Conservation (phyloP, 2,888 invertebrate genomes). For the Acheta domesticus region DNA sequence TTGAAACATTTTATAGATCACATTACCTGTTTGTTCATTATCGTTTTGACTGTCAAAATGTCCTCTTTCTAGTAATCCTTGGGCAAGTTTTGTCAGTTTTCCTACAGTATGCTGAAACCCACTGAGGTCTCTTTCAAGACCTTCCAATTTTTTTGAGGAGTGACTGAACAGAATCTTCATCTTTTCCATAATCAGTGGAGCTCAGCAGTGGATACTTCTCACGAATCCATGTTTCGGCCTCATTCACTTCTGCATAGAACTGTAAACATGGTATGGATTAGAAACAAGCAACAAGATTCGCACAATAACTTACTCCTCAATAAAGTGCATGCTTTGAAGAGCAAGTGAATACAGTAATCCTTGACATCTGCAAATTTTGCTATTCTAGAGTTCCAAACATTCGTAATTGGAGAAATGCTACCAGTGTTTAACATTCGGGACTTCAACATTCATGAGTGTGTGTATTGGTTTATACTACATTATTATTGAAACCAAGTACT, state of each 20-base stretch:
- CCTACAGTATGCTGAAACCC: constrained; percentile 71
- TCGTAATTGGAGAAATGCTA: too few relatives aligned
- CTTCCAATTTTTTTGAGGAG: constrained; percentile 81
- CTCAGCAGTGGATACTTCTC: constrained; percentile 75
- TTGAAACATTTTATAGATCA: too few relatives aligned
- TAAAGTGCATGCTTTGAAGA: not conserved
- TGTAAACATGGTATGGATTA: constrained; percentile 45
- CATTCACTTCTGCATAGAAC: constrained; percentile 85
- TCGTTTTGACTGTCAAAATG: constrained; percentile 79
- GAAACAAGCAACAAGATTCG: not conserved
- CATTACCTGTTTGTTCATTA: constrained; percentile 59
- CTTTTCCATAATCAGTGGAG: constrained; percentile 80
- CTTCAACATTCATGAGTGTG: too few relatives aligned
- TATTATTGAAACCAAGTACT: too few relatives aligned
- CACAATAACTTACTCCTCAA: not conserved
- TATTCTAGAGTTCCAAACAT: too few relatives aligned
- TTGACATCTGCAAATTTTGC: too few relatives aligned
- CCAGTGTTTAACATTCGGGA: too few relatives aligned
- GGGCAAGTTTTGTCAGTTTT: constrained; percentile 65
- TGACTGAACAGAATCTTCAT: constrained; percentile 85
- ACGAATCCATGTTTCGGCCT: constrained; percentile 89
- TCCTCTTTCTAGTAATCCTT: constrained; percentile 64
- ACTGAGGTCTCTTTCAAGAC: constrained; percentile 73
- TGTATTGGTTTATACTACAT: too few relatives aligned
- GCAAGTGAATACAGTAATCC: not conserved